Conservation (phyloP, 2,113 vertebrate genomes). For the Empidonax alnorum region DNA sequence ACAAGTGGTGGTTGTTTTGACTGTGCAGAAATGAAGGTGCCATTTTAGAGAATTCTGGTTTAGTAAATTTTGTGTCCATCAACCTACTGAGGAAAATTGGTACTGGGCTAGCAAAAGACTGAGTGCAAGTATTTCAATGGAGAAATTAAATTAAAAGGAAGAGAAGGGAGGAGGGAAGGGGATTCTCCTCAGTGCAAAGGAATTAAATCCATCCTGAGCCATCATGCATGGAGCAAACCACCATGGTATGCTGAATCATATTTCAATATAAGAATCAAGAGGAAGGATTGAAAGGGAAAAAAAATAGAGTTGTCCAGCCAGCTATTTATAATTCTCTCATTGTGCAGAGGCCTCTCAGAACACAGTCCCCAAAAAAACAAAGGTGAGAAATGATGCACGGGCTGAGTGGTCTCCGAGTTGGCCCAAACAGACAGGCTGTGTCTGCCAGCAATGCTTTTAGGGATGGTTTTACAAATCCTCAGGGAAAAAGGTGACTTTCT, state of each 20-base stretch:
- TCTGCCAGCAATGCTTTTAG: constrained; percentile 27
- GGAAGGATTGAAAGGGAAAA: not conserved
- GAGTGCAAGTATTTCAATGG: not conserved
- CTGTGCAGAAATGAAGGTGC: not conserved
- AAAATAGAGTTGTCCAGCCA: not conserved
- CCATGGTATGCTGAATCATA: not conserved
- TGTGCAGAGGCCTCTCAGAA: not conserved
- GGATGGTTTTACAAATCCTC: not conserved
- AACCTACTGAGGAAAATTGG: not conserved
- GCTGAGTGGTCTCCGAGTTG: not conserved
- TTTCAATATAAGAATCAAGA: not conserved
- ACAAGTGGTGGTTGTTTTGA: not conserved
- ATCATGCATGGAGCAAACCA: not conserved
- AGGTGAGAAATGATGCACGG: not conserved
- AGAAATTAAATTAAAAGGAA: not conserved
- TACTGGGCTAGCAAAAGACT: not conserved
- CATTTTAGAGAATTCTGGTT: not conserved
- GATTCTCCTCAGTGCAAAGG: not conserved
- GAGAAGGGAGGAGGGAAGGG: not conserved
- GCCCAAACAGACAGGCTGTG: not conserved
- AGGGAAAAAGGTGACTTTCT: not conserved
- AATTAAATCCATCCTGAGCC: not conserved
- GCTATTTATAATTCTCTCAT: not conserved
- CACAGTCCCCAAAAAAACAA: not conserved
- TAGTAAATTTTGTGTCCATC: not conserved